Evolutionary conservation across 2,797 vertebrate species (phyloP), one percentile per base, ranked within the genome.

Genomic region (Myripristis murdjan): DNA sequence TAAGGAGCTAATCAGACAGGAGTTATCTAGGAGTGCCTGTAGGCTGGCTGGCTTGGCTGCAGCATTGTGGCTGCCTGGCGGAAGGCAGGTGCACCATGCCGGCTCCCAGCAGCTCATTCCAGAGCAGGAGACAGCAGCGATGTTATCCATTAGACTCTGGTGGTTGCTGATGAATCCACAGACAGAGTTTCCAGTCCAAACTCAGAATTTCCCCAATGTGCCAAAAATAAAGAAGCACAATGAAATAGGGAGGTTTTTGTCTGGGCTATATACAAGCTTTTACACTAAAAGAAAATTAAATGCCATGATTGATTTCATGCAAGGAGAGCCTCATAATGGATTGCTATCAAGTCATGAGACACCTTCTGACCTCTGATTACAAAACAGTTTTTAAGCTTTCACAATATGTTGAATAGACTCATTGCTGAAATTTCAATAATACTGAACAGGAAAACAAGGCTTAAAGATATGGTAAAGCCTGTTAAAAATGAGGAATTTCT

Each of bases 1-100:
- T 91, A 90, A 91, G 91, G 92, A 94, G 91, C 90, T 92, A 91
- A 92, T 93, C 92, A 93, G 90, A 92, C 91, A 89, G 87, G 89
- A 92, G 88, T 90, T 92, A 92, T 92, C 82, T 92, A 71, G 87
- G 81, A 86, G 87, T 51, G 87, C 90, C 90, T 87, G 87, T 76
- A 89, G 92, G 91, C 88, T 85, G 82, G 74, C 85, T 83, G 85
- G 78, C 26, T 44, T 73, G 70, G 85, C 74, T 77, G 77, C 75
- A 82, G 85, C 76, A 23, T 85, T 71, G 77, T 71, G 83, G 80
- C 81, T 69, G 85, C 81, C 83, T 85, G 87, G 85, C 84, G 86
- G 75, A 86, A 76, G 79, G 82, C 89, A 92, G 93, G 84, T 89
- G 90, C 82, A 78, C 70, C 69, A 75, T 33, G 65, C 68, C 67